Percentiles rank a stretch among this genome's conserved stretches.
These are phyloP conservation scores for Chrysochloris asiatica DNA, from an alignment of 2,113 vertebrate species.

Conservation along the genomic window DNA sequence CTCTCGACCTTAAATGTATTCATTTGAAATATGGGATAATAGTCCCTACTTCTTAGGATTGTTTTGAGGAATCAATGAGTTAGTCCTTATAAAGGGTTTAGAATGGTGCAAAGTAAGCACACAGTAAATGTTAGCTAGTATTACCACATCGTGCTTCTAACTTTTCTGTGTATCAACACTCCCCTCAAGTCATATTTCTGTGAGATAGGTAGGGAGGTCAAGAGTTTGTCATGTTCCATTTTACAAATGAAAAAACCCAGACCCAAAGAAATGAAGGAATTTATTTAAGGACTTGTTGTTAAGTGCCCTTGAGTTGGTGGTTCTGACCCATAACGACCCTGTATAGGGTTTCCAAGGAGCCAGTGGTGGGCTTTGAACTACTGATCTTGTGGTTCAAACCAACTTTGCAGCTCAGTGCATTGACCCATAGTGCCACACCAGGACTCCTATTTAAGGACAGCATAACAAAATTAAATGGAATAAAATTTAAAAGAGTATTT, in stretches of 20 bases:
- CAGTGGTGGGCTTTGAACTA: too few relatives aligned
- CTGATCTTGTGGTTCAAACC: too few relatives aligned
- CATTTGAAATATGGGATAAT: background rate
- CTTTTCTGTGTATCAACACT: slow-evolving; percentile 22
- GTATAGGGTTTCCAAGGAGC: too few relatives aligned
- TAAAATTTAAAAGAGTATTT: slow-evolving; percentile 32
- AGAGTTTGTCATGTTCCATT: background rate
- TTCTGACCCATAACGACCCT: too few relatives aligned
- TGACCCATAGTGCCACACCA: too few relatives aligned
- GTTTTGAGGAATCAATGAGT: slow-evolving; percentile 21
- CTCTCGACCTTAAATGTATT: slow-evolving; percentile 15
- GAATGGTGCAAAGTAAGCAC: background rate
- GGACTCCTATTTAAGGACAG: background rate
- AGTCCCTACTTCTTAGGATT: background rate
- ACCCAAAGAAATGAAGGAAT: slow-evolving; percentile 1
- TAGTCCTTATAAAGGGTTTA: slow-evolving; percentile 1
- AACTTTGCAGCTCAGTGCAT: too few relatives aligned
- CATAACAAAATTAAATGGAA: slow-evolving; percentile 36
- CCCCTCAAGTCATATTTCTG: background rate
- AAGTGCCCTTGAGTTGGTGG: too few relatives aligned
- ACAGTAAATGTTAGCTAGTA: slow-evolving; percentile 23
- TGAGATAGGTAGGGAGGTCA: background rate
- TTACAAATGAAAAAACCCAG: background rate
- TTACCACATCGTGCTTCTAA: slow-evolving; percentile 13
- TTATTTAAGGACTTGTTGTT: slow-evolving; percentile 22